Percentiles rank a stretch among this genome's conserved stretches.
These are phyloP conservation scores for Nerophis lumbriciformis DNA, from an alignment of 2,113 vertebrate species.

Conservation along the genomic window DNA sequence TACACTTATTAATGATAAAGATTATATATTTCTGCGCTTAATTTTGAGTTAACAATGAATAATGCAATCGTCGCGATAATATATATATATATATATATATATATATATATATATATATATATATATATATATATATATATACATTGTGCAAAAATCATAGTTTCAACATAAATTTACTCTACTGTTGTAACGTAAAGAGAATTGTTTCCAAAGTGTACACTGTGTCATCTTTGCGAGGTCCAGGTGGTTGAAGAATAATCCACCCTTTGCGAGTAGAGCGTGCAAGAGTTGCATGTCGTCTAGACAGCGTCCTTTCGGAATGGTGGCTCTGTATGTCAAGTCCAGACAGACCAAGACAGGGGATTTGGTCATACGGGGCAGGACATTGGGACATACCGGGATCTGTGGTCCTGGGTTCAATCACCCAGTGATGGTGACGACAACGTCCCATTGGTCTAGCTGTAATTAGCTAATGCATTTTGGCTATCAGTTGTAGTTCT, in stretches of 20 bases:
- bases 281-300: constrained; percentile 22
- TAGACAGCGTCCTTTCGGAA: constrained; percentile 32
- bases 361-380: constrained; percentile 52
- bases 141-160: too few species aligned
- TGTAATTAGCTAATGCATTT: constrained; percentile 39
- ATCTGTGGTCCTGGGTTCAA: constrained; percentile 39
- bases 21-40: too few species aligned
- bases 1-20: too few species aligned
- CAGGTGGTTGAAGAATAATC: constrained; percentile 50
- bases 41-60: too few species aligned
- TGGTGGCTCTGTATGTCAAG: constrained; percentile 35
- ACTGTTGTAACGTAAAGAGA: neutral
- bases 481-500: constrained; percentile 29
- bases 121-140: too few species aligned
- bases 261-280: constrained; percentile 28
- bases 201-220: constrained; percentile 4
- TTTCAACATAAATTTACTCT: neutral
- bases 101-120: too few species aligned
- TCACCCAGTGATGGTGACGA: constrained; percentile 10
- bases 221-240: constrained; percentile 8
- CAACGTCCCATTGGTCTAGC: constrained; percentile 50
- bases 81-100: too few species aligned
- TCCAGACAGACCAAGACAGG: constrained; percentile 51
- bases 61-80: too few species aligned
- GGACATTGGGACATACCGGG: constrained; percentile 55